These are phyloP conservation scores for Chrysaora quinquecirrha DNA, from an alignment of 30 jellyfish, hydroid and myxozoan genomes.

Conservation along the genomic window DNA sequence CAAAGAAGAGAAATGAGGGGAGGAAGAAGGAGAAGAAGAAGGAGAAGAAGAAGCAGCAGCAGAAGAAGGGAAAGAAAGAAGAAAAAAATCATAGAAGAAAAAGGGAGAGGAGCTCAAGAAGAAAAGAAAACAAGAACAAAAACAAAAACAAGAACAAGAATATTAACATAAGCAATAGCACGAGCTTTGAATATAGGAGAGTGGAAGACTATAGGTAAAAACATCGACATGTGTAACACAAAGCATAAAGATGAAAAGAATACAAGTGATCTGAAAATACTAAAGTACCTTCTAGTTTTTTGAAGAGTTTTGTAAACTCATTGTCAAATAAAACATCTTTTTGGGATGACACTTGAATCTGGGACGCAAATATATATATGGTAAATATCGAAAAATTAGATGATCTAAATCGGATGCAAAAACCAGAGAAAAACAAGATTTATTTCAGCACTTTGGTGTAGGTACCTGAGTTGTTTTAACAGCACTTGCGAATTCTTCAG, in stretches of 20 bases:
- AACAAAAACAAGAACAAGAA: not conserved
- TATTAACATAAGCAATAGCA: not conserved
- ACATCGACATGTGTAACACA: no score
- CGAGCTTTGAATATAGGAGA: not conserved
- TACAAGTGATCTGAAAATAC: no score
- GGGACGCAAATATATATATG: conserved; percentile 1
- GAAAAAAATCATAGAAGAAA: not conserved
- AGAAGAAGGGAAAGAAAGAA: no score
- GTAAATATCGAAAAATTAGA: no score
- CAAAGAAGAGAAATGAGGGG: no score
- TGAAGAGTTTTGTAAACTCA: conserved; percentile 89
- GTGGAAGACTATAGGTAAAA: not conserved
- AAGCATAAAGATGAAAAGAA: no score
- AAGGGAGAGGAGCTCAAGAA: not conserved
- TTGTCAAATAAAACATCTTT: conserved; percentile 82
- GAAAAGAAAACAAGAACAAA: not conserved
- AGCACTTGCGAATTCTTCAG: conserved; percentile 86
- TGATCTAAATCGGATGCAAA: no score
- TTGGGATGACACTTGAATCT: conserved; percentile 70
- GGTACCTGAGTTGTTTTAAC: conserved; percentile 96
- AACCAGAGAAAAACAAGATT: no score
- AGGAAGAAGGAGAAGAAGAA: no score
- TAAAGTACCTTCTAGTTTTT: conserved; percentile 84
- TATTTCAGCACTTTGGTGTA: no score
- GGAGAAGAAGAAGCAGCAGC: no score